Evolutionary conservation across 2,113 vertebrate genomes (phyloP).

Genomic region (Pandion haliaetus): DNA sequence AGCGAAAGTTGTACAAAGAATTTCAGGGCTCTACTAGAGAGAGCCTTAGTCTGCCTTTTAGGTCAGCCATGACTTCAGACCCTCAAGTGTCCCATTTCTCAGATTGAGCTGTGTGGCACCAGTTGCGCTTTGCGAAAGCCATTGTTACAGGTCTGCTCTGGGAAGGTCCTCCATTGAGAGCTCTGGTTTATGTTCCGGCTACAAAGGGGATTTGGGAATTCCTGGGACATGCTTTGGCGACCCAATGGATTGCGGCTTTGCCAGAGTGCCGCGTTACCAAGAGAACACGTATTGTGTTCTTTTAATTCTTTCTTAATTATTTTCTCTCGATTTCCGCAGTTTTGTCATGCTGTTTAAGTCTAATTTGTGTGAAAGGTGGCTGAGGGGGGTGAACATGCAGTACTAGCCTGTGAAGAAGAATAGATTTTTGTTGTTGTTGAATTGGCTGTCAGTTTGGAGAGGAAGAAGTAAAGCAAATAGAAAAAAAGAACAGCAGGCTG

Average conservation of each 20-base stretch:
- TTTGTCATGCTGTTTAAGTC: background rate
- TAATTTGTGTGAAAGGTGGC: slow-evolving; percentile 7
- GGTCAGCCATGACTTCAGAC: background rate
- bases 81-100: background rate
- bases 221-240: background rate
- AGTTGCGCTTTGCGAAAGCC: accelerated
- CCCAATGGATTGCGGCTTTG: background rate
- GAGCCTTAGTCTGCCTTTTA: background rate
- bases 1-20: background rate
- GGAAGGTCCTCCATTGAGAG: background rate
- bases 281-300: slow-evolving; percentile 12
- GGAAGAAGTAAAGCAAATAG: background rate
- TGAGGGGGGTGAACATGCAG: background rate
- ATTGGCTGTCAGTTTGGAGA: background rate
- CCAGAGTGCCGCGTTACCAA: background rate
- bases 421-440: background rate
- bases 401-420: background rate
- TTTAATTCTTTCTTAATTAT: slow-evolving; percentile 66
- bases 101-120: background rate
- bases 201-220: slow-evolving; percentile 44
- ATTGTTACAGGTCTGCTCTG: background rate
- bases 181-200: background rate
- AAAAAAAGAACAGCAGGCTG: background rate
- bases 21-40: background rate
- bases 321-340: background rate